phyloP scores from a whole-genome alignment of 2,113 vertebrate species.

The Passer domesticus region DNA sequence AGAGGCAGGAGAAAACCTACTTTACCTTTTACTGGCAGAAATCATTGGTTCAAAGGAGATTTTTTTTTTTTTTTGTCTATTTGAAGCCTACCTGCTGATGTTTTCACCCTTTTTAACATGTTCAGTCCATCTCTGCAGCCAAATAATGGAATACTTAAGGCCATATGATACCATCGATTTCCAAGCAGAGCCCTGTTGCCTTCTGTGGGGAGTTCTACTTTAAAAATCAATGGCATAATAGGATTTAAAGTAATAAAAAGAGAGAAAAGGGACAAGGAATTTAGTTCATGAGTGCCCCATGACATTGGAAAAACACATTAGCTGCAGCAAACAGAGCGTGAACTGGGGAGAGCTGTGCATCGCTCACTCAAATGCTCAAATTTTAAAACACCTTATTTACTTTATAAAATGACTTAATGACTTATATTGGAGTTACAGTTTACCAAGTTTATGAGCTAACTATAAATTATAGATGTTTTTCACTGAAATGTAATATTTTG shows the following conservation, averaged over 20 bases:
- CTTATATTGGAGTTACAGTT: not conserved
- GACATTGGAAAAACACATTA: not conserved
- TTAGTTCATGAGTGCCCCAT: not conserved
- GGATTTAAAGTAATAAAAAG: slow-evolving; percentile 36
- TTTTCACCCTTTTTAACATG: not conserved
- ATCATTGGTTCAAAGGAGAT: not conserved
- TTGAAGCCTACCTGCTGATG: not conserved
- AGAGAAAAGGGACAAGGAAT: not conserved
- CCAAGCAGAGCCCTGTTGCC: not conserved
- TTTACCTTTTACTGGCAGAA: not conserved
- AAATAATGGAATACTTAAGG: not conserved
- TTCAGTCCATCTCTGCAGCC: not conserved
- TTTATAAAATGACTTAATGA: not conserved
- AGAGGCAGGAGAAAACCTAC: not conserved
- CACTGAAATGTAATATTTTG: not conserved
- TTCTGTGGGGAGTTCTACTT: not conserved
- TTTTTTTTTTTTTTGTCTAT: not conserved
- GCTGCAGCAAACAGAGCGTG: not conserved
- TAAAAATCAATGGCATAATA: slow-evolving; percentile 43
- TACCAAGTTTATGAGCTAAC: not conserved
- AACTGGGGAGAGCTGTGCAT: rapidly evolving
- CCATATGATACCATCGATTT: not conserved
- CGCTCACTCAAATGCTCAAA: not conserved
- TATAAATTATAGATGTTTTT: not conserved
- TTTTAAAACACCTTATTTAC: not conserved